Base-by-base conservation (phyloP, 1,140 invertebrate species). In the Oscheius sp. region DNA sequence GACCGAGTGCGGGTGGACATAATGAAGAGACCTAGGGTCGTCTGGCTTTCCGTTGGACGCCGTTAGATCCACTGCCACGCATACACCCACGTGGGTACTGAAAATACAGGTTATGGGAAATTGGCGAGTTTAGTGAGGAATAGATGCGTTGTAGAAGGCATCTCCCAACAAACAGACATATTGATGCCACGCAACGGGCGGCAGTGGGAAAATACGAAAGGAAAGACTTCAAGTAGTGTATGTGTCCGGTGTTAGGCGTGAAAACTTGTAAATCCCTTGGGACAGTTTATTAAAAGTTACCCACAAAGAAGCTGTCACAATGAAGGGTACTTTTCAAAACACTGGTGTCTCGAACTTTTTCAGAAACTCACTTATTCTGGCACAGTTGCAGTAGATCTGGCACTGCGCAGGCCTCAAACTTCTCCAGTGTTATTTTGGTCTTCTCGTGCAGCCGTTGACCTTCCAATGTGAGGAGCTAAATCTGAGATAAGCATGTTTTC, bases 11-110 rank as follows among this genome's bases (percentile, higher is more conserved):
- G 72, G 72, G 31, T 74, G 72, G 1, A 74, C 46, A 29, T 45
- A 74, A n/a, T 74, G 72, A 7, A 74, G 66, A n/a, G 72, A 67
- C 2, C 18, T 15, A 0, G 49, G 55, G 35, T 62, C 52, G 35
- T 63, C 36, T 68, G 72, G 72, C 31, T 67, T 74, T 13, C 72
- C 72, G 29, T 74, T 74, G 1, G 72, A 74, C 28, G 72, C 72
- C 2, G 72, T 74, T 2, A 74, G 20, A 29, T 74, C 72, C 29
- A 74, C 38, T 7, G 64, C 72, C 1, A 42, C n/a, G 15, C 34
- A 36, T 23, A 67, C 23, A 23, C 42, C 64, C 2, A 74, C 28
- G 35, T 68, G 42, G 1, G 42, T 34, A n/a, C 71, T 73, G 52
- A 23, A 62, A 49, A 49, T 26, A 36, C 1, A 68, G n/a, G 2